Percentiles rank a stretch among this genome's conserved stretches.
Evolutionary conservation across 2,113 vertebrate genomes (phyloP).

Genomic region (Cheirogaleus medius): DNA sequence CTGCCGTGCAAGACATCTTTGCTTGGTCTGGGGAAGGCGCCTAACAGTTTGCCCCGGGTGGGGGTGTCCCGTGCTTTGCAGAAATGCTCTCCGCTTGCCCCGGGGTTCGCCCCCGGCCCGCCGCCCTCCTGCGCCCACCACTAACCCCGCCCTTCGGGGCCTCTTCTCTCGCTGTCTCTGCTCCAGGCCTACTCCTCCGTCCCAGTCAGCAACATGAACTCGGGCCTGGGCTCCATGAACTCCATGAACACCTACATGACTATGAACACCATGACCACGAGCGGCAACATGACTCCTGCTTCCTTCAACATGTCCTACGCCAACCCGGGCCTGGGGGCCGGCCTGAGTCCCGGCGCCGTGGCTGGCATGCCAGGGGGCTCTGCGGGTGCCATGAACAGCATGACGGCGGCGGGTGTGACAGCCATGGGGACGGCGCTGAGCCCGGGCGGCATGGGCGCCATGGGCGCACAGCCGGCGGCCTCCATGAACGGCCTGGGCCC

Average conservation of each 20-base stretch:
- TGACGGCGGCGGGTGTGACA: conserved; percentile 86
- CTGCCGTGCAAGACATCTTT: not conserved
- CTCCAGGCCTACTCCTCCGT: conserved; percentile 96
- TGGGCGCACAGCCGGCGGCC: conserved; percentile 90
- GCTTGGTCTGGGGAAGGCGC: not conserved
- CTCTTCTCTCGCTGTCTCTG: conserved; percentile 65
- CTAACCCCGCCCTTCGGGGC: conserved; percentile 74
- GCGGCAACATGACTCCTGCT: conserved; percentile 92
- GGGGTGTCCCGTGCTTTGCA: not conserved
- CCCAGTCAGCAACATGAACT: conserved; percentile 93
- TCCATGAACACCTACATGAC: conserved; percentile 97
- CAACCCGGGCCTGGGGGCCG: conserved; percentile 90
- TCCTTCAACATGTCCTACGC: conserved; percentile 99
- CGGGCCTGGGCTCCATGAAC: conserved; percentile 92
- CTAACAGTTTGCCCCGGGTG: not conserved
- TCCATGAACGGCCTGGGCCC: conserved; percentile 92
- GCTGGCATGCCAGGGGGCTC: conserved; percentile 89
- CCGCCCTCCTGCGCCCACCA: not conserved
- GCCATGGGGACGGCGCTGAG: conserved; percentile 93
- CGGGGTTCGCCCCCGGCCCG: not conserved
- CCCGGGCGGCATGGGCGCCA: conserved; percentile 90
- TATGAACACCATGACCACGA: conserved; percentile 91
- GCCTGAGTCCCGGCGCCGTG: conserved; percentile 89
- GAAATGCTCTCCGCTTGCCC: not conserved
- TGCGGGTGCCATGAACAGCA: conserved; percentile 88